phyloP scores from a whole-genome alignment of 1,140 invertebrate genomes.

The Drosophila ironensis region DNA sequence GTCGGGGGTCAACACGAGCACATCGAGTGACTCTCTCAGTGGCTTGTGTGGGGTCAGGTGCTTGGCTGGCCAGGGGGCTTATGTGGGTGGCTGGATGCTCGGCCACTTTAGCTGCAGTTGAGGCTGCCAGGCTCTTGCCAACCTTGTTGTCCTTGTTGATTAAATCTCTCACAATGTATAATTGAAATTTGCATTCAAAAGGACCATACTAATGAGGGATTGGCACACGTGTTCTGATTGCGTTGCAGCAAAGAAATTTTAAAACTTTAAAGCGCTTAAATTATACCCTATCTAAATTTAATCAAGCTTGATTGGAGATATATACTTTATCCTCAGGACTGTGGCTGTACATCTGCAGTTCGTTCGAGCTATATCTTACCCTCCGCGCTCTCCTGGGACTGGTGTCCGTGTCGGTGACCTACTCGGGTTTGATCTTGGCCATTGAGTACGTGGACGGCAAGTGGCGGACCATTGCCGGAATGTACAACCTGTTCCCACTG shows the following conservation, averaged over 20 bases:
- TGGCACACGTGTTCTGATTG: conserved; percentile 17
- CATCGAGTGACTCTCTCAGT: conserved; percentile 30
- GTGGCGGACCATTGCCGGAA: conserved; percentile 88
- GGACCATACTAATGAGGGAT: conserved; percentile 63
- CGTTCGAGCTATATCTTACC: conserved; percentile 86
- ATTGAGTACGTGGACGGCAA: conserved; percentile 89
- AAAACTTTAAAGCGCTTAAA: neutral
- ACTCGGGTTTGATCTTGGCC: conserved; percentile 87
- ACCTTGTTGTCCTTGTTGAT: conserved; percentile 70
- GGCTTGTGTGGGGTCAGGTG: conserved; percentile 6
- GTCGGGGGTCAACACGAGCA: conserved; percentile 43
- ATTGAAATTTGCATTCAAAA: conserved; percentile 74
- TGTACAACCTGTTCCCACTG: conserved; percentile 88
- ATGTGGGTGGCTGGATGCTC: conserved; percentile 13
- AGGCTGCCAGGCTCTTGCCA: conserved; percentile 23
- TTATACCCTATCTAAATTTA: neutral
- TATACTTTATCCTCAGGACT: conserved; percentile 82
- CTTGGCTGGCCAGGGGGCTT: conserved; percentile 22
- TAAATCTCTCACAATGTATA: conserved; percentile 66
- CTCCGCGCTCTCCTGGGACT: conserved; percentile 86
- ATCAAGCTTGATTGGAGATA: neutral
- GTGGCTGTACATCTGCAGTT: conserved; percentile 85
- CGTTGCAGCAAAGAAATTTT: conserved; percentile 16
- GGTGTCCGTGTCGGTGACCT: conserved; percentile 88
- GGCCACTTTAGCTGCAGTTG: conserved; percentile 26